Evolutionary conservation across 2,797 vertebrate species (phyloP).

Genomic region (Acanthurus leucopareius): DNA sequence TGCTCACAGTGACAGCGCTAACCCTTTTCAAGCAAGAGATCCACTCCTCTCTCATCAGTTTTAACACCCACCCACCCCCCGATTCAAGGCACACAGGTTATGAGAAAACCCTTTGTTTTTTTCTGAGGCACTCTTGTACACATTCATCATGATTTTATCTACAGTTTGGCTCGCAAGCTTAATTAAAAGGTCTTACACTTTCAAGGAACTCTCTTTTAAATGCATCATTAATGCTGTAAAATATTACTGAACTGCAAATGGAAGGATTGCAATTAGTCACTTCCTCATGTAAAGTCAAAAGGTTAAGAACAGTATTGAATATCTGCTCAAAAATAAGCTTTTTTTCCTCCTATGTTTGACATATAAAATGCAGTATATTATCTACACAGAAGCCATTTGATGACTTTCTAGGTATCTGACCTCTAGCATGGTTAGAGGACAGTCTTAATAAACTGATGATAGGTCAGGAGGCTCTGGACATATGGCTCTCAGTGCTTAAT

Average conservation of each 20-base stretch:
- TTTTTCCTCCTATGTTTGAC: not conserved
- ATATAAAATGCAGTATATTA: not conserved
- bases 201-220: conserved; percentile 13
- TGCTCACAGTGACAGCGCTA: conserved; percentile 36
- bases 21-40: conserved; percentile 16
- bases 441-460: conserved; percentile 45
- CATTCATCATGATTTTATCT: conserved; percentile 40
- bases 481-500: conserved; percentile 49
- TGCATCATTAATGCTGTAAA: not conserved
- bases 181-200: conserved; percentile 15
- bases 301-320: not conserved
- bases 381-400: not conserved
- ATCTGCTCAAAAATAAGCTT: not conserved
- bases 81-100: conserved; percentile 49
- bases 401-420: conserved; percentile 22
- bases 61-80: conserved; percentile 24
- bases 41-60: conserved; percentile 29
- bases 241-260: not conserved
- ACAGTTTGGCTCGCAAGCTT: conserved; percentile 15
- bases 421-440: conserved; percentile 27
- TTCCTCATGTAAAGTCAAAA: not conserved
- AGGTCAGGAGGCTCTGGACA: conserved; percentile 48
- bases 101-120: conserved; percentile 27
- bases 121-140: conserved; percentile 4
- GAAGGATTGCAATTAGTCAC: too few relatives aligned